Percentiles rank a stretch among this genome's conserved stretches.
Conservation (phyloP, 37 sponge, comb jelly and placozoan genomes). For the Diacarnus erythraeanus region DNA sequence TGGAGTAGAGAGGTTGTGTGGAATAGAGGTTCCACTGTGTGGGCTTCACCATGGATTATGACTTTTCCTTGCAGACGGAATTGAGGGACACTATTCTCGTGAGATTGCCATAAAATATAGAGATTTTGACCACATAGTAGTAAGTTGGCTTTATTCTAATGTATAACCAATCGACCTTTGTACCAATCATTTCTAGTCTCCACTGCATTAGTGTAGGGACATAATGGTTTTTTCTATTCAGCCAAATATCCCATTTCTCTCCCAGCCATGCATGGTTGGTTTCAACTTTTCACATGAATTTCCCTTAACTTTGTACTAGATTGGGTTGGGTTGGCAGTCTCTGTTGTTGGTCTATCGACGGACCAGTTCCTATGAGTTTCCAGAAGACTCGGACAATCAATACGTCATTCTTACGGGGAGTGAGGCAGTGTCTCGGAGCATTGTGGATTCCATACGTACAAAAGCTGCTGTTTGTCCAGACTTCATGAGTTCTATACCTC, state of each 20-base stretch:
- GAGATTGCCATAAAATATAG: conserved; percentile 31
- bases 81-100: conserved; percentile 42
- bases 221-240: not conserved
- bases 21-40: no score
- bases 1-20: no score
- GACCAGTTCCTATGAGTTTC: not conserved
- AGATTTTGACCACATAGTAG: conserved; percentile 52
- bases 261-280: no score
- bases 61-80: conserved; percentile 43
- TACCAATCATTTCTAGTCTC: no score
- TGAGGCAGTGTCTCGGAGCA: conserved; percentile 68
- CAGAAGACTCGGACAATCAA: not conserved
- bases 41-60: not conserved
- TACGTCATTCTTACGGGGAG: conserved; percentile 52
- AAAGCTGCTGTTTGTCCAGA: conserved; percentile 16
- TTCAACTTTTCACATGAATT: no score
- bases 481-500: conserved; percentile 26
- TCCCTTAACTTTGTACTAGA: conserved; percentile 8
- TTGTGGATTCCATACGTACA: conserved; percentile 30
- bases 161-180: no score
- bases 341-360: conserved; percentile 34
- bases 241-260: no score
- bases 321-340: conserved; percentile 68
- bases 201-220: not conserved
- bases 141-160: conserved; percentile 4